Base-by-base conservation (phyloP, 2,888 invertebrate genomes). In the Folsomia candida region DNA sequence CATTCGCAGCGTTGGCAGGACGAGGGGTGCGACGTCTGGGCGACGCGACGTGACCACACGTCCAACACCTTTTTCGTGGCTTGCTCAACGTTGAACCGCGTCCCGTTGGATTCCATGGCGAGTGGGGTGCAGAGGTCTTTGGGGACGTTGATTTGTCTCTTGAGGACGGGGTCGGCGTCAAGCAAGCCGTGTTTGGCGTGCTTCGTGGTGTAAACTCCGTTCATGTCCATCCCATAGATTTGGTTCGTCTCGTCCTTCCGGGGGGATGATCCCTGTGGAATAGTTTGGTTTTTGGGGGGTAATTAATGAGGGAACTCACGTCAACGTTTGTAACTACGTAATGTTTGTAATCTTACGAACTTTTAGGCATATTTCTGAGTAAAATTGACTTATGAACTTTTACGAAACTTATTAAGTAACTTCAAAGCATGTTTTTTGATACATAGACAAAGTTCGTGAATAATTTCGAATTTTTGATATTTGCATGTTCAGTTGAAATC, bases 1-100 rank as follows among this genome's bases (percentile, higher is more conserved):
- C 85, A 85, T 58, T 82, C 82, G 78, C 85, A 85, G 14, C 81
- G 79, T 77, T 85, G 85, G 76, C 85, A 85, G n/a, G 76, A 76
- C 1, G 82, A 79, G 0, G 83, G 82, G 24, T 79, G 72, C 26
- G 83, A 81, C 11, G 82, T 81, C 60, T 79, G 71, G 0, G 81
- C 80, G 1, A 84, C 80, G 18, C 83, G 80, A 3, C 81, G 78
- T 9, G 82, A 81, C 77, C 85, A 82, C 11, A 82, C 82, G 64
- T 82, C 81, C 28, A 82, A 64, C 76, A 83, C 82, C 67, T 80
- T 81, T 71, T 82, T 83, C 71, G 81, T 81, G 3, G 81, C 70
- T 22, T 78, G 73, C 27, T 76, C 74, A 22, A 84, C 76, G 51
- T 81, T 80, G 72, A 83, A 84, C 27, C 82, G 78, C 0, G 83